phyloP scores from a whole-genome alignment of 2,888 invertebrate genomes.

The Formica aserva region DNA sequence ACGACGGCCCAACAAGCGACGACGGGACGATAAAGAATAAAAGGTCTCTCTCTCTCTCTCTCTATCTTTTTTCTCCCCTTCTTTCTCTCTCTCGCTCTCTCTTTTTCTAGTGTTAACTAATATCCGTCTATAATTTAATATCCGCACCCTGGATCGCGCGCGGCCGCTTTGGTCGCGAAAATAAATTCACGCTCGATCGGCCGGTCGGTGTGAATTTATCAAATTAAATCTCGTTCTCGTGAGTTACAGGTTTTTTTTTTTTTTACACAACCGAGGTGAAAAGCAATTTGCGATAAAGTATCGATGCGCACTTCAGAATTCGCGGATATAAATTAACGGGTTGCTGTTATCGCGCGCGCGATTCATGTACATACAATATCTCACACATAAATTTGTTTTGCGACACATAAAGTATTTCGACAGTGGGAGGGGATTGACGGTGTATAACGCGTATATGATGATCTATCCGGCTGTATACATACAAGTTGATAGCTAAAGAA shows the following conservation, averaged over 20 bases:
- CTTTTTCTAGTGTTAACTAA: constrained; percentile 43
- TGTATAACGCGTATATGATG: too few species aligned
- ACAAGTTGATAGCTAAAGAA: too few species aligned
- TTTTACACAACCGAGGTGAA: constrained; percentile 9
- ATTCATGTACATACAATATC: background rate
- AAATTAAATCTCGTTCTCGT: constrained; percentile 39
- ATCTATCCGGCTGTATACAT: too few species aligned
- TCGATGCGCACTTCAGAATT: constrained; percentile 37
- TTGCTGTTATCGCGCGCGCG: constrained; percentile 3
- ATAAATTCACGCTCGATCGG: constrained; percentile 31
- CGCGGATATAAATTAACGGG: constrained; percentile 11
- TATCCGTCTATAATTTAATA: constrained; percentile 14
- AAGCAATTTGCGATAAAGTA: constrained; percentile 49
- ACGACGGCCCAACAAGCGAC: constrained; percentile 34
- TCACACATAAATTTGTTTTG: too few species aligned
- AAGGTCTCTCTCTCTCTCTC: constrained; percentile 22
- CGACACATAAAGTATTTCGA: too few species aligned
- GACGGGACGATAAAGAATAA: constrained; percentile 34
- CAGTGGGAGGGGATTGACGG: too few species aligned
- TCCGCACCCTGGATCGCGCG: background rate
- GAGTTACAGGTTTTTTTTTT: constrained; percentile 18
- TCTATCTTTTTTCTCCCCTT: too few species aligned
- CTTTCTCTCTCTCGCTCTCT: background rate
- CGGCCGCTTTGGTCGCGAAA: background rate
- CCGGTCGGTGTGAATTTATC: constrained; percentile 30